Conservation (phyloP, 2,888 invertebrate genomes). For the Harpagoxenus sublaevis region DNA sequence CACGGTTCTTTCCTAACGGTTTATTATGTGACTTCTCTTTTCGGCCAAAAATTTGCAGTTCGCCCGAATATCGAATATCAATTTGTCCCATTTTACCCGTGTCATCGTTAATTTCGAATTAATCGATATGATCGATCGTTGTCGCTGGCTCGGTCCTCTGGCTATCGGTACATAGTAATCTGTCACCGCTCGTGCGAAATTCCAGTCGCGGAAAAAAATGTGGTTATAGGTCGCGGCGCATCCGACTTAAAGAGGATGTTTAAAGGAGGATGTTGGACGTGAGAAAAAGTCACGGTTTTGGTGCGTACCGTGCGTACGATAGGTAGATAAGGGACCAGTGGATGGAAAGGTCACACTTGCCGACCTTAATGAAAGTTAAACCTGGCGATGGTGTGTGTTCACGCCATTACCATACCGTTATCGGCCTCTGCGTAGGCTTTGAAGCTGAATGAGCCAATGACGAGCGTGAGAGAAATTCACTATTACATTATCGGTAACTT, state of each 20-base stretch:
- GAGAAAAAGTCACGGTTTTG: conserved; percentile 63
- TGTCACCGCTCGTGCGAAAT: conserved; percentile 16
- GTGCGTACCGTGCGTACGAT: conserved; percentile 59
- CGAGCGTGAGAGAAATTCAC: conserved; percentile 61
- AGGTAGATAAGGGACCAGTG: conserved; percentile 65
- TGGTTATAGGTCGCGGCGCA: conserved; percentile 3
- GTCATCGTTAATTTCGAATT: background rate
- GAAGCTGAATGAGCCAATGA: conserved; percentile 42
- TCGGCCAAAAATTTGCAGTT: background rate
- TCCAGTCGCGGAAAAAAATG: conserved; percentile 6
- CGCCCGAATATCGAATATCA: background rate
- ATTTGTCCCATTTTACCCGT: background rate
- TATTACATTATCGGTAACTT: conserved; percentile 38
- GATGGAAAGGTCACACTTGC: conserved; percentile 69
- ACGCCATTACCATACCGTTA: conserved; percentile 70
- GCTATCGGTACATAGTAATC: background rate
- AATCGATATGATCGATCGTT: conserved; percentile 4
- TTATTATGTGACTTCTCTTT: background rate
- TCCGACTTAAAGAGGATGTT: conserved; percentile 21
- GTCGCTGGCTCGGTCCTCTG: background rate
- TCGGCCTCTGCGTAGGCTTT: conserved; percentile 63
- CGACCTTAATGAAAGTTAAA: conserved; percentile 76
- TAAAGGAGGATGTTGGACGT: conserved; percentile 61
- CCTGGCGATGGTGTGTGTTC: conserved; percentile 59
- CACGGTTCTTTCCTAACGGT: background rate